Evolutionary conservation across 2,113 vertebrate genomes (phyloP).

Genomic region (Pyrgilauda ruficollis): DNA sequence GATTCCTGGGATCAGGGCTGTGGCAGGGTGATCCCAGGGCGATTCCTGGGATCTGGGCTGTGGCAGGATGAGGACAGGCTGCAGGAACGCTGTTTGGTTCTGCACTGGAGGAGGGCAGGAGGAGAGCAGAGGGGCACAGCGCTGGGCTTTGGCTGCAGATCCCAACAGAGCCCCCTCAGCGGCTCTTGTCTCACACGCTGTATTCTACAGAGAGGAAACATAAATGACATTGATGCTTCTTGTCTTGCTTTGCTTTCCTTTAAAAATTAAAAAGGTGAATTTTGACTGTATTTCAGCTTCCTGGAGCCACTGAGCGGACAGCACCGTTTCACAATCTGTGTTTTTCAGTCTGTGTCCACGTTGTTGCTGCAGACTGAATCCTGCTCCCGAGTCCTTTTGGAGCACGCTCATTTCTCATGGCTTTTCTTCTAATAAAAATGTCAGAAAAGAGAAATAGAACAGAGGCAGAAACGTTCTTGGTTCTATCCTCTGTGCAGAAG

Average conservation of each 20-base stretch:
- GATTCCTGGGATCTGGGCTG: not conserved
- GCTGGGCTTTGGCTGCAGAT: rapidly evolving
- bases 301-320: not conserved
- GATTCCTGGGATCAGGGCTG: no score
- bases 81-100: not conserved
- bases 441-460: not conserved
- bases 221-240: not conserved
- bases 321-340: not conserved
- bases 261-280: not conserved
- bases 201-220: not conserved
- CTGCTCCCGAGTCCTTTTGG: not conserved
- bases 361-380: not conserved
- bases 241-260: not conserved
- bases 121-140: not conserved
- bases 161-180: no score
- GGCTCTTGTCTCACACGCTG: rapidly evolving
- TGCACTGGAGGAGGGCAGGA: not conserved
- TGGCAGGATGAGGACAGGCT: not conserved
- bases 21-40: no score
- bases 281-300: not conserved
- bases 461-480: not conserved
- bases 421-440: not conserved
- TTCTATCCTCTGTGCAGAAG: not conserved
- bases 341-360: not conserved
- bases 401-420: not conserved